Percentiles rank a stretch among this genome's conserved stretches.
These are phyloP conservation scores for Apantesis nais DNA, from an alignment of 2,888 invertebrate species.

Conservation along the genomic window DNA sequence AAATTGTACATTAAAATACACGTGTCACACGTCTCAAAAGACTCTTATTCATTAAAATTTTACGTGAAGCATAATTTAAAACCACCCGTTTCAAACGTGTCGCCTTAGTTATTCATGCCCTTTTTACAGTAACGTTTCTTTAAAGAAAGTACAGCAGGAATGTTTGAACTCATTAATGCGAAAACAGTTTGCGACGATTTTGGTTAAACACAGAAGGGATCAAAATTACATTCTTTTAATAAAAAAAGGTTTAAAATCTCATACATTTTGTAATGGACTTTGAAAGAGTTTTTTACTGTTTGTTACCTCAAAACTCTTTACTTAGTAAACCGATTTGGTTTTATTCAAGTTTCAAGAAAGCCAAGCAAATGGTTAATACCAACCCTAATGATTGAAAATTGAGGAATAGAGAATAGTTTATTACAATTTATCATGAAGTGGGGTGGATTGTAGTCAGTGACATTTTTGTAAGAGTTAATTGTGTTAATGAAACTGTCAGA, in stretches of 20 bases:
- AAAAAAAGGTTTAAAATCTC: neutral
- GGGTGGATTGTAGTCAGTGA: no score
- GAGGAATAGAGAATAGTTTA: no score
- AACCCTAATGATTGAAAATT: neutral
- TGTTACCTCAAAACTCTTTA: neutral
- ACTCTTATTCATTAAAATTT: slow-evolving; percentile 27
- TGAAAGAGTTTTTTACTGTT: neutral
- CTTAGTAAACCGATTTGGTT: no score
- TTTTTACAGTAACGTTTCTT: slow-evolving; percentile 45
- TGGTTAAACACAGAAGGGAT: neutral
- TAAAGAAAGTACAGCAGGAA: slow-evolving; percentile 29
- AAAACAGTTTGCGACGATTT: neutral
- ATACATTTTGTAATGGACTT: neutral
- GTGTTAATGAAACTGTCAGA: neutral
- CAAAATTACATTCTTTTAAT: no score
- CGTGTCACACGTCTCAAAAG: slow-evolving; percentile 22
- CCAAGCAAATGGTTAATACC: no score
- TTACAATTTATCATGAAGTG: no score
- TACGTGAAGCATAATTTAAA: slow-evolving; percentile 42
- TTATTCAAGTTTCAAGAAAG: neutral
- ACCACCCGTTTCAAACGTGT: slow-evolving; percentile 22
- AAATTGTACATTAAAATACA: slow-evolving; percentile 12
- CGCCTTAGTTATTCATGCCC: slow-evolving; percentile 36
- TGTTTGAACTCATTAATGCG: neutral
- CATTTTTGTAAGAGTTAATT: no score